These are phyloP conservation scores for Motacilla alba DNA, from an alignment of 2,113 vertebrate genomes.

Conservation along the genomic window DNA sequence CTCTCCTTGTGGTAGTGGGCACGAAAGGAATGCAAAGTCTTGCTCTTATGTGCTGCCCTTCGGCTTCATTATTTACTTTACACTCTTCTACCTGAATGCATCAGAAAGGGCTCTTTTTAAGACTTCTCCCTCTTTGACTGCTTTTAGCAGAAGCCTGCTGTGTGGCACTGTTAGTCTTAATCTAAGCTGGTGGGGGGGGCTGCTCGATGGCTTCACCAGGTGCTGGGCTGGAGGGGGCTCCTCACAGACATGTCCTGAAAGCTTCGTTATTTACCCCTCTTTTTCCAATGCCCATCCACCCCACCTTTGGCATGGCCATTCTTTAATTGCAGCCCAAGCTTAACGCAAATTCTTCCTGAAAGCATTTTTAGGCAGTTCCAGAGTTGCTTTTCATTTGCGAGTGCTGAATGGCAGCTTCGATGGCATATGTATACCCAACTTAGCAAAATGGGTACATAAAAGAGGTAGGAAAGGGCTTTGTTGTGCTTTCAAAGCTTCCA, in stretches of 20 bases:
- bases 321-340: not conserved
- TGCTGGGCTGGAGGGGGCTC: constrained; percentile 1
- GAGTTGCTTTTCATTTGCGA: not conserved
- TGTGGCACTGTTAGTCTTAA: not conserved
- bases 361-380: not conserved
- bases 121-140: not conserved
- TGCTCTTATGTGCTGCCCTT: constrained; percentile 15
- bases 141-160: constrained; percentile 30
- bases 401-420: not conserved
- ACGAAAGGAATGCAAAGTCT: constrained; percentile 35
- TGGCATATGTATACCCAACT: not conserved
- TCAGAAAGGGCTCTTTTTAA: constrained; percentile 38
- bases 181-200: constrained; percentile 1
- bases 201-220: constrained; percentile 20
- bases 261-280: not conserved
- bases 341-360: not conserved
- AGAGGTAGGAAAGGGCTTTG: not conserved
- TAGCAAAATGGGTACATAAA: not conserved
- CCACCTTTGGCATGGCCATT: not conserved
- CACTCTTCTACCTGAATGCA: constrained; percentile 57
- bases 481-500: not conserved
- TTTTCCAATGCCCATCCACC: not conserved
- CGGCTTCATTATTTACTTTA: constrained; percentile 55
- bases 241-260: not conserved
- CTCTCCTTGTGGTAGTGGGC: not conserved